A percentile compares a stretch with the other conserved stretches of the same genome.
Evolutionary conservation across 2,797 vertebrate genomes (phyloP).

Genomic region (Neosilurus hyrtlii): DNA sequence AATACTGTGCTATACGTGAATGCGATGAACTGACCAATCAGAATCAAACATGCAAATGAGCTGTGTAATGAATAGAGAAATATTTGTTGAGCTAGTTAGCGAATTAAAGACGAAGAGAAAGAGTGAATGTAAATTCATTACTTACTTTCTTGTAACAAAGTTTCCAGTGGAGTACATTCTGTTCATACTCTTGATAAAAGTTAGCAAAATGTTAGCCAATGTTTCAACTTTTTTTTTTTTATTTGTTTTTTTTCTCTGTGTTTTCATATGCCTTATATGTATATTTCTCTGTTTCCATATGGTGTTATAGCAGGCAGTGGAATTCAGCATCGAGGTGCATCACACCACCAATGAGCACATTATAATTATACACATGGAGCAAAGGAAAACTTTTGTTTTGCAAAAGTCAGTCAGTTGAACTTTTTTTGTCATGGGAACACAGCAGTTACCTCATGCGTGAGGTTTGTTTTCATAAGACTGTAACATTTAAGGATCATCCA

Average conservation of each 20-base stretch:
- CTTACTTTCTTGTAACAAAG: background rate
- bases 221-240: background rate
- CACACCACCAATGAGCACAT: background rate
- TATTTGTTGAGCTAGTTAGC: background rate
- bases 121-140: background rate
- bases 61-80: background rate
- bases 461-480: background rate
- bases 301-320: background rate
- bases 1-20: too few species aligned
- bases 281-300: too few species aligned
- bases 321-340: background rate
- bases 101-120: background rate
- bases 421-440: slow-evolving; percentile 5
- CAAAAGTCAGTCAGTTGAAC: background rate
- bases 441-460: background rate
- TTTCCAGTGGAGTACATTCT: background rate
- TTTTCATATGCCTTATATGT: background rate
- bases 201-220: background rate
- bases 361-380: background rate
- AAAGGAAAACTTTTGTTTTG: background rate
- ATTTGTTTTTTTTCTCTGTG: too few species aligned
- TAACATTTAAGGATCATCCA: background rate
- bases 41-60: too few species aligned
- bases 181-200: background rate
- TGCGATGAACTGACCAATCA: too few species aligned